Evolutionary conservation across 2,888 invertebrate genomes (phyloP), one percentile per base, ranked within the genome.

Genomic region (Diaphora mendica): DNA sequence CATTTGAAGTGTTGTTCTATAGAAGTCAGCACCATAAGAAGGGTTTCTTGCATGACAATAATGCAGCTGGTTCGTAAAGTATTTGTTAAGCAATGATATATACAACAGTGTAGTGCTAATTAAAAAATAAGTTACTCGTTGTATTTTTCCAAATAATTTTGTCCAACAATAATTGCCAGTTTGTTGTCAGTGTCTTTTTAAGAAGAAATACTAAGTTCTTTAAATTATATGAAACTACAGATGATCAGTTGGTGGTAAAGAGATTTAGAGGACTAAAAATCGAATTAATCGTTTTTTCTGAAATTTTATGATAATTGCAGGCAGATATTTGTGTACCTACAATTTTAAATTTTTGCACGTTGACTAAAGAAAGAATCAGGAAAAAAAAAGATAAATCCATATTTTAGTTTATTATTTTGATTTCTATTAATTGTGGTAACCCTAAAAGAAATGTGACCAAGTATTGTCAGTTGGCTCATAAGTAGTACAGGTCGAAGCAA

Each of bases 401-500:
- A 26, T 4, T 26, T 59, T 13, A 26, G 3, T 59, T 59, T 59
- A n/a, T 59, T 13, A 55, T 15, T 26, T 26, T 15, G 30, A 2
- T 62, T 62, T 30, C 7, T 62, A 17, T 62, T 62, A 30, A 39
- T 11, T 62, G 42, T 69, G 62, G 59, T 59, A 70, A 62, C 70
- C 62, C 62, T 70, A 39, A 55, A 17, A 68, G 35, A 26, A 68
- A 35, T 55, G 68, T 55, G 55, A 55, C 68, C 68, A 20, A 55
- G 59, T 55, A 9, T 66, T 67, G 67, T 33, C 33, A 67, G 55
- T 68, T n/a, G 64, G 42, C 35, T 30, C 42, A 68, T 33, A 71
- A 55, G 33, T 74, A 64, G 76, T 75, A 78, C 65, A 74, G 44
- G 59, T 33, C 70, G 73, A 79, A 67, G 67, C 68, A 72, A 76